Evolutionary conservation across 2,888 invertebrate genomes (phyloP).

Genomic region (Ophion costatus): DNA sequence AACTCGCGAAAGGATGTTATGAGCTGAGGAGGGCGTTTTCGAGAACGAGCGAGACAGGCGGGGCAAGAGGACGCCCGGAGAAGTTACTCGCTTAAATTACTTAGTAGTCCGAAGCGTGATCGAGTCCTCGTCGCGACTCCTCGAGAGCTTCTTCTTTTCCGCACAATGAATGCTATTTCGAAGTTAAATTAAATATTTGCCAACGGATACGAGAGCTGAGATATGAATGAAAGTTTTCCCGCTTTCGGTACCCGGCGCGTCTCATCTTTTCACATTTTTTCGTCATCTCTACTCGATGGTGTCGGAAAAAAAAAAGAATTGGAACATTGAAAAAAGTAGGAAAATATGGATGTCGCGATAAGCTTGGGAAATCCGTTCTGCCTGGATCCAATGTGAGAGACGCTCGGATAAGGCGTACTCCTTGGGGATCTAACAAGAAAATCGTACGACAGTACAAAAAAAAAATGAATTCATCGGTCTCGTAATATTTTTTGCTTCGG

Average conservation of each 20-base stretch:
- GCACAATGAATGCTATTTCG: constrained; percentile 70
- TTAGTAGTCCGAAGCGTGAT: constrained; percentile 48
- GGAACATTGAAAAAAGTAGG: not conserved
- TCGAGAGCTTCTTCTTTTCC: constrained; percentile 38
- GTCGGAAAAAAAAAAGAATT: constrained; percentile 11
- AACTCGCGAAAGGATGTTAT: constrained; percentile 15
- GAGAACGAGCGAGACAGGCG: not conserved
- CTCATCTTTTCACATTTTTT: constrained; percentile 12
- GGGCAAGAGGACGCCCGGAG: constrained; percentile 5
- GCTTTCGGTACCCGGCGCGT: constrained; percentile 13
- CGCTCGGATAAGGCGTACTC: not conserved
- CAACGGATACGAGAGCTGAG: constrained; percentile 51
- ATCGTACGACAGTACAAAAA: not conserved
- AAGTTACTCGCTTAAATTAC: constrained; percentile 56
- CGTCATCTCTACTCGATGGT: not conserved
- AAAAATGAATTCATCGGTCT: not conserved
- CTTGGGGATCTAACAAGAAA: not conserved
- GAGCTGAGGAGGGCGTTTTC: not conserved
- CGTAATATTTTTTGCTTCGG: not conserved
- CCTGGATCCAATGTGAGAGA: not conserved
- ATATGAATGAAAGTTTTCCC: constrained; percentile 56
- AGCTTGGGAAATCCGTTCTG: not conserved
- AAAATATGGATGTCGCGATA: no score
- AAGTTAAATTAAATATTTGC: constrained; percentile 75
- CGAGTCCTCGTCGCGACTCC: constrained; percentile 33